Conservation (phyloP, 2,888 invertebrate species). For the Uloborus plumipes region DNA sequence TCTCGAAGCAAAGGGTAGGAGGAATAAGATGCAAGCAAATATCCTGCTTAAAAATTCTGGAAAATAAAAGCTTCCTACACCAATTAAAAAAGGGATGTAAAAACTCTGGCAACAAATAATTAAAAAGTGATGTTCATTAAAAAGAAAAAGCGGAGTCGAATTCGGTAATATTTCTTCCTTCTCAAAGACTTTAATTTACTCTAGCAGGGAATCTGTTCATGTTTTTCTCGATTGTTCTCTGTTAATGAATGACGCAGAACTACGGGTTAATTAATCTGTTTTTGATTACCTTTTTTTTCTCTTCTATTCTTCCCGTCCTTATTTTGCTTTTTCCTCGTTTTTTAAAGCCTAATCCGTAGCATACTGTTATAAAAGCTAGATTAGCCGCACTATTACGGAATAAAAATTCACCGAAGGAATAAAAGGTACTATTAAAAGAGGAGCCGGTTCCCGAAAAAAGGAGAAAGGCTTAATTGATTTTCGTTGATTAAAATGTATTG, state of each 20-base stretch:
- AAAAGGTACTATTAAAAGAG: conserved; percentile 9
- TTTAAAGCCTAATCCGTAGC: conserved; percentile 2
- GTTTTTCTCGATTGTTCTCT: conserved; percentile 26
- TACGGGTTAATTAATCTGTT: conserved; percentile 57
- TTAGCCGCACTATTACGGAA: conserved; percentile 11
- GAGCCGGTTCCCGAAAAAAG: neutral
- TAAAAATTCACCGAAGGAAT: neutral
- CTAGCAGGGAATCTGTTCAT: conserved; percentile 2
- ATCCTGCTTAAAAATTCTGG: too few relatives aligned
- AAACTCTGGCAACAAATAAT: too few relatives aligned
- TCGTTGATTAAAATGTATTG: conserved; percentile 62
- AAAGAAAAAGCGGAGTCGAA: too few relatives aligned
- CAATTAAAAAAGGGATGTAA: too few relatives aligned
- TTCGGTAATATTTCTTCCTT: neutral
- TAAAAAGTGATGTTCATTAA: too few relatives aligned
- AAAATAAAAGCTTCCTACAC: too few relatives aligned
- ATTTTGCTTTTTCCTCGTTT: too few relatives aligned
- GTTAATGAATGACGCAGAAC: conserved; percentile 42
- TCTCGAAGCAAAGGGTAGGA: too few relatives aligned
- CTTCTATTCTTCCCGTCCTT: conserved; percentile 5
- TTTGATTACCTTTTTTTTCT: conserved; percentile 37
- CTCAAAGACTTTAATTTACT: conserved; percentile 36
- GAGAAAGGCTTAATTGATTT: conserved; percentile 49
- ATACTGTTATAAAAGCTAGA: conserved; percentile 42
- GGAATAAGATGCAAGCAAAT: too few relatives aligned